Evolutionary conservation across 2,113 vertebrate genomes (phyloP).

Genomic region (Raphicerus campestris): DNA sequence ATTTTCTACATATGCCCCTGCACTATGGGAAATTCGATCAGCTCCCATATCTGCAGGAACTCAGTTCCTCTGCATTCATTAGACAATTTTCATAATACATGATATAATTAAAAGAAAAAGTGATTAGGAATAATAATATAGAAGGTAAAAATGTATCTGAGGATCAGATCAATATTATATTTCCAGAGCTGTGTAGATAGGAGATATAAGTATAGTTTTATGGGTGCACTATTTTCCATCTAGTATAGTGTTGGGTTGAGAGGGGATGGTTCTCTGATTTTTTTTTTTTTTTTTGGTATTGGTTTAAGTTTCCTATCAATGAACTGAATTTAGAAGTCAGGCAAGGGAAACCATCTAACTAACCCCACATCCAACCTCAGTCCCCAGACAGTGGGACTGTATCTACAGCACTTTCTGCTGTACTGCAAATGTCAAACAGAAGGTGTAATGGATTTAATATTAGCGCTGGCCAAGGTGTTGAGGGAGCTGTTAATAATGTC

Average conservation of each 20-base stretch:
- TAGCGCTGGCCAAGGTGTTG: slow-evolving; percentile 85
- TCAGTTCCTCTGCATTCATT: slow-evolving; percentile 47
- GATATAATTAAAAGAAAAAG: slow-evolving; percentile 69
- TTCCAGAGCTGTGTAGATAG: slow-evolving; percentile 59
- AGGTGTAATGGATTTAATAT: slow-evolving; percentile 86
- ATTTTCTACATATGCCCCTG: background rate
- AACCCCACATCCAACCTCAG: slow-evolving; percentile 76
- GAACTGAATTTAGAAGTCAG: slow-evolving; percentile 80
- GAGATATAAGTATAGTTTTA: slow-evolving; percentile 40
- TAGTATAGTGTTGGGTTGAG: slow-evolving; percentile 12
- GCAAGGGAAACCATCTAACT: slow-evolving; percentile 78
- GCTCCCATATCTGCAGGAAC: background rate
- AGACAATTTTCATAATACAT: slow-evolving; percentile 59
- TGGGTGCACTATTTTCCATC: slow-evolving; percentile 71
- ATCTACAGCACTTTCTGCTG: slow-evolving; percentile 84
- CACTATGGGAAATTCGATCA: background rate
- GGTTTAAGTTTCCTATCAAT: slow-evolving; percentile 78
- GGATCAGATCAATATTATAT: slow-evolving; percentile 66
- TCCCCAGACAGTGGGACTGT: slow-evolving; percentile 83
- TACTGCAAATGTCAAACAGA: slow-evolving; percentile 84
- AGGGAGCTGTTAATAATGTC: slow-evolving; percentile 89
- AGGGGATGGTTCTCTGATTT: background rate
- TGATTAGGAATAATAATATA: slow-evolving; percentile 61
- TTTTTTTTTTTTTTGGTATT: background rate
- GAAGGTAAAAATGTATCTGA: slow-evolving; percentile 68